Percentiles rank a stretch among this genome's conserved stretches.
phyloP scores from a whole-genome alignment of 1,140 invertebrate species.

The Gryon sp. region DNA sequence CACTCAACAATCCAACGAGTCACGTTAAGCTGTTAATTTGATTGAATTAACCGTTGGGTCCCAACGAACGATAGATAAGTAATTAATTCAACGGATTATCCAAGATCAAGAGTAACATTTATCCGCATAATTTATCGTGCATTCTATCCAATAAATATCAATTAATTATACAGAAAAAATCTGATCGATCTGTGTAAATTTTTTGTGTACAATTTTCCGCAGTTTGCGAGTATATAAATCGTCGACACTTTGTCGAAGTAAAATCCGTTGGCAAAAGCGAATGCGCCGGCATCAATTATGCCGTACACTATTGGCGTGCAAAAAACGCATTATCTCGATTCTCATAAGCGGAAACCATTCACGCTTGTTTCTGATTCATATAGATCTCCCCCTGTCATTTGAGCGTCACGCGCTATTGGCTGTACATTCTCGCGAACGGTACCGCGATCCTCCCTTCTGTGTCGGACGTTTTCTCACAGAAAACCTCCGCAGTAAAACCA shows the following conservation, averaged over 20 bases:
- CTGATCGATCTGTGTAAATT: conserved; percentile 1
- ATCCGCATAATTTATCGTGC: background rate
- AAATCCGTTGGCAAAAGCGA: conserved; percentile 1
- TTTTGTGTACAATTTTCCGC: no score
- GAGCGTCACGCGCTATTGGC: conserved; percentile 26
- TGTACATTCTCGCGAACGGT: conserved; percentile 26
- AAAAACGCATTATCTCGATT: conserved; percentile 6
- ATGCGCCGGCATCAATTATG: conserved; percentile 1
- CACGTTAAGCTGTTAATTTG: no score
- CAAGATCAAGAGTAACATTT: background rate
- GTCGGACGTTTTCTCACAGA: conserved; percentile 34
- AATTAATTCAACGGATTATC: background rate
- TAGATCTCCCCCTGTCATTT: conserved; percentile 18
- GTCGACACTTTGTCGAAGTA: background rate
- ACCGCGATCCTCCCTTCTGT: conserved; percentile 63
- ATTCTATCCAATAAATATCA: conserved; percentile 19
- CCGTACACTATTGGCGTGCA: background rate
- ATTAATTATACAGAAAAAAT: conserved; percentile 27
- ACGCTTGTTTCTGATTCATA: conserved; percentile 24
- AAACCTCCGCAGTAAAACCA: background rate
- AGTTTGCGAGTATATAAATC: conserved; percentile 8
- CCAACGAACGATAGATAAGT: no score
- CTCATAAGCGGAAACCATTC: conserved; percentile 12
- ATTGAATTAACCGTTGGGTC: no score
- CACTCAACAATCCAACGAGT: conserved; percentile 23